These are phyloP conservation scores for Lochmaea crataegi DNA, from an alignment of 2,888 invertebrate species.

Conservation along the genomic window DNA sequence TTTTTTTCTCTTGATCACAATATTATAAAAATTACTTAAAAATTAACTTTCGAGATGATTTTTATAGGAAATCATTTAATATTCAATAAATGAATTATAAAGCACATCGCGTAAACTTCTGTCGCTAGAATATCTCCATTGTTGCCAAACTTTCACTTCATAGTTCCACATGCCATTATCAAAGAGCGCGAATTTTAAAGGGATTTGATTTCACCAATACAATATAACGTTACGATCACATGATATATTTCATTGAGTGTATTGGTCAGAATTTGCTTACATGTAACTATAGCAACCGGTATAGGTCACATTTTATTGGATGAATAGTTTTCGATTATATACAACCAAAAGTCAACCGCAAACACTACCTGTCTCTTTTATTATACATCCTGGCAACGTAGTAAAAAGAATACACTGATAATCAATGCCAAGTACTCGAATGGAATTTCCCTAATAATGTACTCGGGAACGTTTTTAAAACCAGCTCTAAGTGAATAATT, in stretches of 20 bases:
- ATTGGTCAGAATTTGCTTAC: slow-evolving; percentile 52
- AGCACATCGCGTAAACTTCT: slow-evolving; percentile 17
- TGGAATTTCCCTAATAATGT: not conserved
- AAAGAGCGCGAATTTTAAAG: slow-evolving; percentile 55
- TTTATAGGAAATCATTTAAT: slow-evolving; percentile 9
- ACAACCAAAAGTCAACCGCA: slow-evolving; percentile 18
- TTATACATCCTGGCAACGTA: slow-evolving; percentile 20
- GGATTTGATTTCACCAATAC: slow-evolving; percentile 47
- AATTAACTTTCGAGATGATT: not conserved
- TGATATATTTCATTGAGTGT: slow-evolving; percentile 40
- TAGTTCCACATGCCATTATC: slow-evolving; percentile 22
- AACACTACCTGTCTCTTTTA: slow-evolving; percentile 8
- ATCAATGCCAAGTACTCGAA: not conserved
- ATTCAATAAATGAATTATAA: slow-evolving; percentile 4
- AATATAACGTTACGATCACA: slow-evolving; percentile 41
- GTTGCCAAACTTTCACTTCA: slow-evolving; percentile 45
- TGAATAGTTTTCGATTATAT: slow-evolving; percentile 15
- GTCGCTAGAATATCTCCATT: slow-evolving; percentile 31
- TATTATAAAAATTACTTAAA: not conserved
- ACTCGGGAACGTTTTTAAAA: not conserved
- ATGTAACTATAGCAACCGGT: slow-evolving; percentile 51
- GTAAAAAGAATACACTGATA: slow-evolving; percentile 23
- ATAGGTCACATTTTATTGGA: slow-evolving; percentile 46
- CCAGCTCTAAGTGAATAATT: not conserved
- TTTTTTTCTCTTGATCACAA: slow-evolving; percentile 14